These are phyloP conservation scores for Mormyrus hasselquistii DNA, from an alignment of 2,797 vertebrate genomes.

Conservation along the genomic window DNA sequence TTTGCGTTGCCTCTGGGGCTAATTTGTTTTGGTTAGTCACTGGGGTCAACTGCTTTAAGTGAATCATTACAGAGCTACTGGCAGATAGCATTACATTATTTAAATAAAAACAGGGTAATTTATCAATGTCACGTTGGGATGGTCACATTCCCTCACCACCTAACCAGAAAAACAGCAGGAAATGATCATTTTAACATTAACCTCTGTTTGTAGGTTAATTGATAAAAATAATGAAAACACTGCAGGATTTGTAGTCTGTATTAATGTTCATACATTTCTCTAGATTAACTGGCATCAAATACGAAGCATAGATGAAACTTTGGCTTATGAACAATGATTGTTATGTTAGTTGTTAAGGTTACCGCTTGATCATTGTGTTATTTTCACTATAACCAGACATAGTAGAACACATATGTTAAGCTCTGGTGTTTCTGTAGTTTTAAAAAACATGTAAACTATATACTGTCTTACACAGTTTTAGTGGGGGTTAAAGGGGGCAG, in stretches of 20 bases:
- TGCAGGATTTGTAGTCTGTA: slow-evolving; percentile 31
- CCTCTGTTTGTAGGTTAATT: slow-evolving; percentile 63
- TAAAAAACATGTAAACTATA: neutral
- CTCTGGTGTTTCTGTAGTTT: neutral
- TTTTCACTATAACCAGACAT: neutral
- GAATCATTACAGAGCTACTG: slow-evolving; percentile 76
- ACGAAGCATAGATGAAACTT: neutral
- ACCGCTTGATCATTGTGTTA: neutral
- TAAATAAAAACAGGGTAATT: slow-evolving; percentile 95
- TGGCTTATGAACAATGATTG: neutral
- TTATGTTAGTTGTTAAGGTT: neutral
- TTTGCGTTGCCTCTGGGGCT: slow-evolving; percentile 55
- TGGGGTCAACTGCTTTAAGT: slow-evolving; percentile 74
- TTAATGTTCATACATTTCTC: neutral
- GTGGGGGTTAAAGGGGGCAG: neutral
- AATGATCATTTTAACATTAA: slow-evolving; percentile 79
- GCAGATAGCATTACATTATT: slow-evolving; percentile 84
- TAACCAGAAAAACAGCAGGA: slow-evolving; percentile 67
- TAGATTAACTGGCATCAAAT: neutral
- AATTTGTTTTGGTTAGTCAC: slow-evolving; percentile 80
- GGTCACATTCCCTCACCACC: slow-evolving; percentile 36
- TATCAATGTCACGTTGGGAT: slow-evolving; percentile 86
- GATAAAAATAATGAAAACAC: slow-evolving; percentile 62
- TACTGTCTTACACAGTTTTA: neutral
- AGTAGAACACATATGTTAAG: neutral